Evolutionary conservation across 2,888 invertebrate species (phyloP).

Genomic region (Sphinx pinastri): DNA sequence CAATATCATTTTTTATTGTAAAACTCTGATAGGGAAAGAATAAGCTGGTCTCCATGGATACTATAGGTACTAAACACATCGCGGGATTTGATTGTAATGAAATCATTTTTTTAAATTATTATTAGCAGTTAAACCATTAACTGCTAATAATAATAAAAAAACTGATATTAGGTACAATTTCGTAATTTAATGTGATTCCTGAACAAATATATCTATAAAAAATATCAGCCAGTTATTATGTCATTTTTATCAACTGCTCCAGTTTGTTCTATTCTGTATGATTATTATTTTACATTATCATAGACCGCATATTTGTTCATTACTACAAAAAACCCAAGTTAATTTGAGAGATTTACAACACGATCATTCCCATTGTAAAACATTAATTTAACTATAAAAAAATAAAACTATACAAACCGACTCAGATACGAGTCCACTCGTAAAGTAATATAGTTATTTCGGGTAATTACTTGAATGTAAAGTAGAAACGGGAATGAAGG

Average conservation of each 20-base stretch:
- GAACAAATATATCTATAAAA: too few relatives aligned
- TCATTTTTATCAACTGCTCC: too few relatives aligned
- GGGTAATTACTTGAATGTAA: slow-evolving; percentile 42
- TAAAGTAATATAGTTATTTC: slow-evolving; percentile 40
- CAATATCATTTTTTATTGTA: background rate
- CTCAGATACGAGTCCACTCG: slow-evolving; percentile 27
- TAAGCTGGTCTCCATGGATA: too few relatives aligned
- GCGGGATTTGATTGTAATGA: too few relatives aligned
- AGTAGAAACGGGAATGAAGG: slow-evolving; percentile 42
- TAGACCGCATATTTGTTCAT: slow-evolving; percentile 13
- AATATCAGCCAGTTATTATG: too few relatives aligned
- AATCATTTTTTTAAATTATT: too few relatives aligned
- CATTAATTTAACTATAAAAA: slow-evolving; percentile 29
- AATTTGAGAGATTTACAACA: slow-evolving; percentile 30
- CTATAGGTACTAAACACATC: too few relatives aligned
- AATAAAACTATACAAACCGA: slow-evolving; percentile 30
- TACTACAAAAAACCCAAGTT: slow-evolving; percentile 22
- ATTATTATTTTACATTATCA: slow-evolving; percentile 6
- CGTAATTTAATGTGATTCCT: too few relatives aligned
- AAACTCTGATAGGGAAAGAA: too few relatives aligned
- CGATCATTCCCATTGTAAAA: slow-evolving; percentile 30
- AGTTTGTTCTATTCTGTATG: background rate
- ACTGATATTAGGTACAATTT: too few relatives aligned
- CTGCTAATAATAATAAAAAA: too few relatives aligned
- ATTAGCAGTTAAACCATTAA: too few relatives aligned